Conservation (phyloP, 2,888 invertebrate genomes). For the Cheilosia urbana region DNA sequence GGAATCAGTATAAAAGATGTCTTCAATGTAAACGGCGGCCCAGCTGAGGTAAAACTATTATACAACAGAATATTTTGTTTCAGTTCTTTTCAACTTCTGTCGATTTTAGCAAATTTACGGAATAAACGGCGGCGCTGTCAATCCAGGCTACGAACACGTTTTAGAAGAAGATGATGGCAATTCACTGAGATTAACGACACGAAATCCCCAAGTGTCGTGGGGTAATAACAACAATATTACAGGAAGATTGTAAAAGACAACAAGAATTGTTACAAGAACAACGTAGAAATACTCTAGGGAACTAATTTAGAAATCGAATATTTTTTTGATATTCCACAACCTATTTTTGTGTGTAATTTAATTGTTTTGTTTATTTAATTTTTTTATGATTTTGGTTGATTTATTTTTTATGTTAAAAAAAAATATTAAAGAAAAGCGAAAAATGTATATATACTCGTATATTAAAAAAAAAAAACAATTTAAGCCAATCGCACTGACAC, state of each 20-base stretch:
- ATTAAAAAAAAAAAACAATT: conserved; percentile 72
- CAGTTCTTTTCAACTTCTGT: conserved; percentile 5
- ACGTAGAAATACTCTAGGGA: conserved; percentile 30
- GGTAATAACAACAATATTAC: conserved; percentile 82
- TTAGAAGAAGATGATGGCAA: conserved; percentile 89
- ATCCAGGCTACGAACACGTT: conserved; percentile 90
- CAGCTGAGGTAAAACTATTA: conserved; percentile 79
- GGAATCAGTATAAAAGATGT: conserved; percentile 92
- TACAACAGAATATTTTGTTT: not conserved
- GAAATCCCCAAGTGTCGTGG: conserved; percentile 87
- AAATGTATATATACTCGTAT: conserved; percentile 54
- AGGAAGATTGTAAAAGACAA: conserved; percentile 80
- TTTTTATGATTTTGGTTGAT: conserved; percentile 48
- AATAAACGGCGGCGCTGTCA: conserved; percentile 87
- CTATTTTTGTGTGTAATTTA: conserved; percentile 60
- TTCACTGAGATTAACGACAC: conserved; percentile 89
- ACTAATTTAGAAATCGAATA: conserved; percentile 52
- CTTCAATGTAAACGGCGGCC: conserved; percentile 88
- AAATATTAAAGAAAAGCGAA: conserved; percentile 39
- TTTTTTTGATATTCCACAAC: conserved; percentile 54
- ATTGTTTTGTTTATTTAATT: conserved; percentile 43
- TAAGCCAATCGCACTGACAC: conserved; percentile 83
- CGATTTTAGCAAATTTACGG: conserved; percentile 79
- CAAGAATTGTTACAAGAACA: conserved; percentile 5
- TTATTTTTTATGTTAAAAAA: conserved; percentile 64